phyloP scores from a whole-genome alignment of 2,797 vertebrate species.

The Trachops cirrhosus region DNA sequence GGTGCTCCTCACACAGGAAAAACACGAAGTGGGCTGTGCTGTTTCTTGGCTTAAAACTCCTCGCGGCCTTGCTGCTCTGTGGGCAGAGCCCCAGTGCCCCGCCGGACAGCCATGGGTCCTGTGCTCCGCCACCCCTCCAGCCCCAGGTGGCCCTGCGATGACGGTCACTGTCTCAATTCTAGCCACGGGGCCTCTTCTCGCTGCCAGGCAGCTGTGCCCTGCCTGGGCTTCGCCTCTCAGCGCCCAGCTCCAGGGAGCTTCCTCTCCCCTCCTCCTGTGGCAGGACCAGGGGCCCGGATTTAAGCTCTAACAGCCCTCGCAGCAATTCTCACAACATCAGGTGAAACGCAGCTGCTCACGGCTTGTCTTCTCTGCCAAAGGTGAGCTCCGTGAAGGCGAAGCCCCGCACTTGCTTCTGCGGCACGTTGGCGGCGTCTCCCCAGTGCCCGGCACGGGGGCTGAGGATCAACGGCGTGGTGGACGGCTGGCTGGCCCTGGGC shows the following conservation, averaged over 20 bases:
- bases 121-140: neutral
- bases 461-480: accelerated
- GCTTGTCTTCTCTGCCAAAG: neutral
- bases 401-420: neutral
- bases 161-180: neutral
- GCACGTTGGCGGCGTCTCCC: accelerated
- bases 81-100: accelerated
- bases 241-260: neutral
- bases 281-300: neutral
- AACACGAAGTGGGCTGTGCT: neutral
- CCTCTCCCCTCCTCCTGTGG: no score
- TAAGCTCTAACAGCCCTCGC: neutral
- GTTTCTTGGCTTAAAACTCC: neutral
- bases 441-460: accelerated
- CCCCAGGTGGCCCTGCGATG: neutral
- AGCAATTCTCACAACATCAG: accelerated
- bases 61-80: neutral
- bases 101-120: neutral
- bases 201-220: neutral
- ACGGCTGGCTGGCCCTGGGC: neutral
- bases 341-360: neutral
- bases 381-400: neutral
- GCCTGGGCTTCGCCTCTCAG: neutral
- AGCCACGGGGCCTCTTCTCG: accelerated
- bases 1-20: neutral